Conservation (phyloP, 1,140 invertebrate species). For the Lithobius niger region DNA sequence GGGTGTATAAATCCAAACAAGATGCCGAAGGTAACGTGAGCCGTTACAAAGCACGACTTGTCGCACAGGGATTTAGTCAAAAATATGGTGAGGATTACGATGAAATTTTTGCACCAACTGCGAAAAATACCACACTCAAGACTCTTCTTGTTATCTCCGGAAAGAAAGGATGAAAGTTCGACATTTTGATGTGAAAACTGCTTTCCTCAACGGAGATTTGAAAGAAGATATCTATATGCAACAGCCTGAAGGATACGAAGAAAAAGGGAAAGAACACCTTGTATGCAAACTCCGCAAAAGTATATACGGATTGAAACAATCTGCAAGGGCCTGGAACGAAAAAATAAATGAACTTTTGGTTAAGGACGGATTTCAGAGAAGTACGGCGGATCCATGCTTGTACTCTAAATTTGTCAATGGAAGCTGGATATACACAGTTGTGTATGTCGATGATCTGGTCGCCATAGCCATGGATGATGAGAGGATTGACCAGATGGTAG, state of each 20-base stretch:
- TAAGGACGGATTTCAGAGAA: slow-evolving; percentile 21
- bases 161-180: no score
- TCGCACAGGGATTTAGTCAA: no score
- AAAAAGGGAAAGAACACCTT: slow-evolving; percentile 1
- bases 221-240: slow-evolving; percentile 32
- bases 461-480: neutral
- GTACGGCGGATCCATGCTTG: neutral
- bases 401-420: neutral
- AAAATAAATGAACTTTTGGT: slow-evolving; percentile 17
- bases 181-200: no score
- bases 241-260: slow-evolving; percentile 23
- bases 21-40: no score
- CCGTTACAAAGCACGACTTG: no score
- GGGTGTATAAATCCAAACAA: no score
- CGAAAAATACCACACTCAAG: no score
- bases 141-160: no score
- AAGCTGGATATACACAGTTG: neutral
- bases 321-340: slow-evolving; percentile 27
- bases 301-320: slow-evolving; percentile 27
- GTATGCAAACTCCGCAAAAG: slow-evolving; percentile 24
- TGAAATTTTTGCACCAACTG: no score
- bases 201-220: no score
- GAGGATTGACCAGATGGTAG: neutral
- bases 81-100: no score
- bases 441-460: neutral